phyloP scores from a whole-genome alignment of 2,797 vertebrate species.

The Echeneis naucrates region DNA sequence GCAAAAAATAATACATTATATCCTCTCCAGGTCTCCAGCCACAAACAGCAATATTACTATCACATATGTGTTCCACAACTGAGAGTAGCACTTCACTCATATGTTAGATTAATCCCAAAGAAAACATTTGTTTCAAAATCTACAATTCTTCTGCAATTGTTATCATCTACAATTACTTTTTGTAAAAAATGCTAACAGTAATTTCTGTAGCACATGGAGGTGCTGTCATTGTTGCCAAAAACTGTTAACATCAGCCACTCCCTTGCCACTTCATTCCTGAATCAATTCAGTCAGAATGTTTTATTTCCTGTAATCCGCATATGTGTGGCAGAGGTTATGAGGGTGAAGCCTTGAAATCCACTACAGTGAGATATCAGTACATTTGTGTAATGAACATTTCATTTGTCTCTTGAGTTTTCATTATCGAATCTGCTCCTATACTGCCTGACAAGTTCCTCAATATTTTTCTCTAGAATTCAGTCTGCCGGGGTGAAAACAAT shows the following conservation, averaged over 20 bases:
- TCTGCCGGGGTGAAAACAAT: conserved; percentile 38
- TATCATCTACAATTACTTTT: no score
- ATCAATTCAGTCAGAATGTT: conserved; percentile 54
- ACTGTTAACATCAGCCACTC: conserved; percentile 42
- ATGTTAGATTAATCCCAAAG: background rate
- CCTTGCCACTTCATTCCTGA: conserved; percentile 22
- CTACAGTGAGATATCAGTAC: conserved; percentile 31
- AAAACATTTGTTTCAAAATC: background rate
- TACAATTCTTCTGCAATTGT: no score
- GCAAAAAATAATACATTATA: background rate
- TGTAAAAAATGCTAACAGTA: background rate
- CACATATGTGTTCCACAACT: background rate
- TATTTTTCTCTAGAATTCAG: conserved; percentile 38
- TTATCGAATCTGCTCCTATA: conserved; percentile 53
- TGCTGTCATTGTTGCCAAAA: conserved; percentile 42
- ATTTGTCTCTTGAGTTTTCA: conserved; percentile 59
- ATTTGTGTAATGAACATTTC: conserved; percentile 54
- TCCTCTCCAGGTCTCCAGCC: background rate
- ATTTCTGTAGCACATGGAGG: conserved; percentile 8
- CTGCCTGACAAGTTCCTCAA: conserved; percentile 33
- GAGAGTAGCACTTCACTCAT: background rate
- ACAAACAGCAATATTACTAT: background rate
- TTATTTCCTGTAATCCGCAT: conserved; percentile 49
- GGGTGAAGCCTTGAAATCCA: conserved; percentile 39
- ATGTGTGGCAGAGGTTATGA: conserved; percentile 33